A percentile compares a stretch with the other conserved stretches of the same genome.
phyloP scores from a whole-genome alignment of 1,140 invertebrate genomes.

The Lysiphlebus fabarum region DNA sequence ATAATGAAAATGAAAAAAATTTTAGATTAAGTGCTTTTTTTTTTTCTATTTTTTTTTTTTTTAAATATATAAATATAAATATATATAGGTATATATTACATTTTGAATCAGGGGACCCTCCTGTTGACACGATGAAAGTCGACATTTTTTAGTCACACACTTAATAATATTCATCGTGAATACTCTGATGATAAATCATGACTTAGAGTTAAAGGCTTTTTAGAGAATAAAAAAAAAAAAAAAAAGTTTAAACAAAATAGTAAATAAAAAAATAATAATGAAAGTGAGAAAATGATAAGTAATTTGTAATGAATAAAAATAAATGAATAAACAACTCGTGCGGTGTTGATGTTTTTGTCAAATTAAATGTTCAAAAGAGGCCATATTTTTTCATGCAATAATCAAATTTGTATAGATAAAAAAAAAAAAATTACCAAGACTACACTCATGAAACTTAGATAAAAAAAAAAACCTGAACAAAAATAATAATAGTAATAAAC shows the following conservation, averaged over 20 bases:
- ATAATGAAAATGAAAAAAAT: too few relatives aligned
- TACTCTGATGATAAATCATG: slow-evolving; percentile 27
- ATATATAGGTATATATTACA: too few relatives aligned
- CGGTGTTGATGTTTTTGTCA: slow-evolving; percentile 48
- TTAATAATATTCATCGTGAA: slow-evolving; percentile 12
- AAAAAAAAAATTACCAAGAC: slow-evolving; percentile 38
- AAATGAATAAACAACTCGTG: slow-evolving; percentile 20
- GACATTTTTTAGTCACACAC: slow-evolving; percentile 7
- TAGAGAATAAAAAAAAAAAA: slow-evolving; percentile 37
- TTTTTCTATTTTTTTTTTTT: too few relatives aligned
- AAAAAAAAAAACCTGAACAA: slow-evolving; percentile 24
- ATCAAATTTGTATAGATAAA: too few relatives aligned
- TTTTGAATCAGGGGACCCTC: background rate
- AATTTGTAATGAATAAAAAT: slow-evolving; percentile 18
- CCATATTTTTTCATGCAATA: slow-evolving; percentile 57
- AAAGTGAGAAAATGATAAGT: slow-evolving; percentile 23
- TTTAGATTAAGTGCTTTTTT: too few relatives aligned
- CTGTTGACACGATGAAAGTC: too few relatives aligned
- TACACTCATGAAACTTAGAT: slow-evolving; percentile 11
- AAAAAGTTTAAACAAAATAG: slow-evolving; percentile 11
- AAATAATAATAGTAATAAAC: slow-evolving; percentile 22
- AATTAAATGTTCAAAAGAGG: slow-evolving; percentile 53
- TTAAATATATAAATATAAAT: too few relatives aligned
- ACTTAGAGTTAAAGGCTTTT: slow-evolving; percentile 34
- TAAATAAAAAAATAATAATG: slow-evolving; percentile 23